Evolutionary conservation across 2,797 vertebrate species (phyloP).

Genomic region (Falco berigora): DNA sequence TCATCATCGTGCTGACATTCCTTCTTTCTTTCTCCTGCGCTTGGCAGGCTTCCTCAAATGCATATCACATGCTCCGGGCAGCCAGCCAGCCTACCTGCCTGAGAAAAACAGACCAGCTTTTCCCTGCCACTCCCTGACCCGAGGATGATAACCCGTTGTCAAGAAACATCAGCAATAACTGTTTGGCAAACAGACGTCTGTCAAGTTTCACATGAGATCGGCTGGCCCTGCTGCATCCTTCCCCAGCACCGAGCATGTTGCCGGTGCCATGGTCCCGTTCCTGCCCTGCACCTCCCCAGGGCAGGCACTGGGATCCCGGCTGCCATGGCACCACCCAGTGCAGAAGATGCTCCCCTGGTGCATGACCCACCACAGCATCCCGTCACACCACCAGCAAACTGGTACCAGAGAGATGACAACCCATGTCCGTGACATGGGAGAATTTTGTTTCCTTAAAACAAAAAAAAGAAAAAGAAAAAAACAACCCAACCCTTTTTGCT

Average conservation of each 20-base stretch:
- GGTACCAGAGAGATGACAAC: background rate
- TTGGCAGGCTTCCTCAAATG: background rate
- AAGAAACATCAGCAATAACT: constrained; percentile 7
- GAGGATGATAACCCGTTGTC: background rate
- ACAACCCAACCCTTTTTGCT: background rate
- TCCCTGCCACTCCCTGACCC: constrained; percentile 26
- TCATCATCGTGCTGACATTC: background rate
- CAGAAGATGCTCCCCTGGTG: background rate
- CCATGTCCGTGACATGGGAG: background rate
- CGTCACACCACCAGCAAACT: background rate
- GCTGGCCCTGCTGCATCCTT: background rate
- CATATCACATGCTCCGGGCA: background rate
- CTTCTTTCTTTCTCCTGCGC: background rate
- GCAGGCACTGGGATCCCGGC: background rate
- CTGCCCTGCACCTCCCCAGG: background rate
- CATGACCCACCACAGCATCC: background rate
- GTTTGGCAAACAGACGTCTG: constrained; percentile 10
- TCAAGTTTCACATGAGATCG: background rate
- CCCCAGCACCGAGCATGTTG: background rate
- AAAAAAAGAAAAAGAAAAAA: background rate
- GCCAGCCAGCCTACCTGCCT: constrained; percentile 49
- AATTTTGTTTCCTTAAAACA: background rate
- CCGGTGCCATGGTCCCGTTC: rapidly evolving
- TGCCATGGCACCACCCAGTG: background rate
- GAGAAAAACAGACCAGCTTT: constrained; percentile 40